Evolutionary conservation across 2,797 vertebrate genomes (phyloP), one percentile per base, ranked within the genome.

Genomic region (Eleutherodactylus coqui): DNA sequence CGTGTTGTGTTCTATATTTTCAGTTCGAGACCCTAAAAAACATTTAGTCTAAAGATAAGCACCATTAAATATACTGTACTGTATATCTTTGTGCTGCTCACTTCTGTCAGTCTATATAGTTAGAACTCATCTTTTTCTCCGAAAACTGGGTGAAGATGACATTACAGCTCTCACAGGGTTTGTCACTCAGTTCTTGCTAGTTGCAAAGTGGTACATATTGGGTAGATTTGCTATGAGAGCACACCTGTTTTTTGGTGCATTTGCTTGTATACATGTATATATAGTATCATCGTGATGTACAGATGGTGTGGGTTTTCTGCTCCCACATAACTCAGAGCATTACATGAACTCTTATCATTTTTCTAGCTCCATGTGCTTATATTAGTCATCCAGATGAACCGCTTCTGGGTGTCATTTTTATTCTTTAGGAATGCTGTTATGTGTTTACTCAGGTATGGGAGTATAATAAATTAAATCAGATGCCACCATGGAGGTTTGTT

Each of bases 401-500:
- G 41, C 55, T 77, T 80, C 75, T 85, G 47, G 62, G 47, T 82
- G 29, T 43, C 49, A 87, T 87, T 83, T 67, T 51, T 83, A 62
- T 79, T 79, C 62, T 51, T 73, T 79, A 41, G 51, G 24, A 78
- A 49, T 83, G 62, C 41, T 36, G 62, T 87, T 75, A 83, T 55
- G 34, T 87, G 80, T 49, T 83, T 82, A 45, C 79, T 62, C 64
- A 77, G 80, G 49, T 62, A 60, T 72, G 29, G 41, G 41, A 77
- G 62, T 58, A 19, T 73, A 83, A 87, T 87, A 83, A 83, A 87
- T 87, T 72, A 55, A 41, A 73, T 72, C 51, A 45, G 43, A 69
- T 60, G 75, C 64, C 51, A 85, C 80, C 45, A 58, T 43, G 62
- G 85, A 55, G 36, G 47, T 80, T 81, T 64, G 29, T 11, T 75